phyloP scores from a whole-genome alignment of 1,140 invertebrate genomes.

The Ganaspis sp. region DNA sequence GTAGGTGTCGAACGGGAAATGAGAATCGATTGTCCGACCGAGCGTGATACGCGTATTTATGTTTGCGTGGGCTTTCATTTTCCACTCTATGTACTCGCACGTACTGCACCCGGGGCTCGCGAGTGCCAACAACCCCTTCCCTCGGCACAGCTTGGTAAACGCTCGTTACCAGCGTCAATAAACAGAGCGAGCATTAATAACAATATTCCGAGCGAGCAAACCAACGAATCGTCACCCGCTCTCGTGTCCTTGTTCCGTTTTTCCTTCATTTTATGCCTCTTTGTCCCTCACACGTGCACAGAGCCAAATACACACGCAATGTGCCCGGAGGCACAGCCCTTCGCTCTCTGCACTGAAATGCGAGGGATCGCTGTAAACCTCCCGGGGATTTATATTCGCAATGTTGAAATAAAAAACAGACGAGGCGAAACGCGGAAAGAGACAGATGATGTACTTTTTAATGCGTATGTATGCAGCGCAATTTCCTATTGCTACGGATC shows the following conservation, averaged over 20 bases:
- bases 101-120: conserved; percentile 32
- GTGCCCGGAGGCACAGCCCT: background rate
- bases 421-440: background rate
- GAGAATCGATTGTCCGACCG: conserved; percentile 59
- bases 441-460: background rate
- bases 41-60: conserved; percentile 62
- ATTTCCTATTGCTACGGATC: conserved; percentile 11
- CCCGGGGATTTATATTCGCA: conserved; percentile 45
- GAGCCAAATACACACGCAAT: background rate
- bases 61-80: conserved; percentile 59
- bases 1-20: conserved; percentile 58
- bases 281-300: background rate
- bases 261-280: conserved; percentile 1
- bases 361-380: conserved; percentile 47
- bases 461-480: background rate
- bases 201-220: conserved; percentile 34
- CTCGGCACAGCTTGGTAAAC: conserved; percentile 52
- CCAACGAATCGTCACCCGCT: conserved; percentile 18
- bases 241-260: background rate
- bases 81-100: conserved; percentile 42
- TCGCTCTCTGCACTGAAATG: conserved; percentile 40
- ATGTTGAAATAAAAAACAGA: conserved; percentile 25
- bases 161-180: conserved; percentile 56
- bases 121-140: conserved; percentile 39
- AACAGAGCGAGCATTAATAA: conserved; percentile 48